A percentile compares a stretch with the other conserved stretches of the same genome.
These are phyloP conservation scores for Tenthredo scrophulariae DNA, from an alignment of 2,888 invertebrate species.

Conservation along the genomic window DNA sequence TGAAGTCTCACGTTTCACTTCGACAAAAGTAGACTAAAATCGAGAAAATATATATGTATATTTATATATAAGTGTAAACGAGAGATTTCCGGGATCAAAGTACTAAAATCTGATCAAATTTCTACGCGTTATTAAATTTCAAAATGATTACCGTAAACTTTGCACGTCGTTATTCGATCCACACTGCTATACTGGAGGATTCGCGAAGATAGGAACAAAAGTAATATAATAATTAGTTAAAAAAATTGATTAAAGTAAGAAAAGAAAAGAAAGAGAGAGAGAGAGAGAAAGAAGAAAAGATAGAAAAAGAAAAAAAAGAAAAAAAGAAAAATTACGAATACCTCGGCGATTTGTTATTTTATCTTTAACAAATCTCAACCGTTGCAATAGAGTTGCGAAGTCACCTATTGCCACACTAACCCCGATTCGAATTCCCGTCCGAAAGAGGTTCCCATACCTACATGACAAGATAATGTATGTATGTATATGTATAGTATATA, in stretches of 20 bases:
- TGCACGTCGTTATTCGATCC: too few relatives aligned
- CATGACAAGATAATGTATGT: conserved; percentile 9
- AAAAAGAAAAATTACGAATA: neutral
- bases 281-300: neutral
- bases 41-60: too few relatives aligned
- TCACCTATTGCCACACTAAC: conserved; percentile 51
- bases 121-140: too few relatives aligned
- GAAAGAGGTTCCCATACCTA: conserved; percentile 44
- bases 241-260: neutral
- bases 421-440: conserved; percentile 28
- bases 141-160: too few relatives aligned
- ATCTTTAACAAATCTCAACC: conserved; percentile 30
- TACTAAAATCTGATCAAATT: too few relatives aligned
- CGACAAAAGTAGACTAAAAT: too few relatives aligned
- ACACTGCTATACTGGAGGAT: too few relatives aligned
- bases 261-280: neutral
- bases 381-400: conserved; percentile 37
- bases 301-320: neutral
- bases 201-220: too few relatives aligned
- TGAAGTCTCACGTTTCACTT: too few relatives aligned
- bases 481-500: neutral
- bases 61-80: too few relatives aligned
- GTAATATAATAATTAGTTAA: too few relatives aligned
- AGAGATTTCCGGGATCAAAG: too few relatives aligned
- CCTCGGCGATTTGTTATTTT: conserved; percentile 6